These are phyloP conservation scores for Scaptomyza graminum DNA, from an alignment of 1,140 invertebrate species.

Conservation along the genomic window DNA sequence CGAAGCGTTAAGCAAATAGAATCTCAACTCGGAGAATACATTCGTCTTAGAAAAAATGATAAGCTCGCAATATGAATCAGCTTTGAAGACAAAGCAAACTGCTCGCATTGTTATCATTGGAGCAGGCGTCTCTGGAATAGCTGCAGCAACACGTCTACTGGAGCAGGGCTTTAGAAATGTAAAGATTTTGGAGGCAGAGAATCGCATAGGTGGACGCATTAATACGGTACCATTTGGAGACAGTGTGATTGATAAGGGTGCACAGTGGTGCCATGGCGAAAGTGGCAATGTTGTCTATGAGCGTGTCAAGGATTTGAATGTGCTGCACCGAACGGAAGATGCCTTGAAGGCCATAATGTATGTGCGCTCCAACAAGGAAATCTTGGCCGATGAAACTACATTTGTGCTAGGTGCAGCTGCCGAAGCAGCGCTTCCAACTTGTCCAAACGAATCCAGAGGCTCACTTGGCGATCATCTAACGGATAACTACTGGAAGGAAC, in stretches of 20 bases:
- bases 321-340: slow-evolving; percentile 82
- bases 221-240: slow-evolving; percentile 86
- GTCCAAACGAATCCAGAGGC: slow-evolving; percentile 57
- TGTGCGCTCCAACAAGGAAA: slow-evolving; percentile 77
- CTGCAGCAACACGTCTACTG: slow-evolving; percentile 85
- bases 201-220: slow-evolving; percentile 89
- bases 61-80: background rate
- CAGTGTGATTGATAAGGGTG: slow-evolving; percentile 91
- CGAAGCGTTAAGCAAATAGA: background rate
- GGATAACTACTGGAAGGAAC: slow-evolving; percentile 64
- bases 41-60: background rate
- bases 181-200: slow-evolving; percentile 87
- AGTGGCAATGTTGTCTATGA: slow-evolving; percentile 88
- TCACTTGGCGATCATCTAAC: slow-evolving; percentile 84
- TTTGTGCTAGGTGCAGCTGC: slow-evolving; percentile 34
- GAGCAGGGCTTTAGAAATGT: slow-evolving; percentile 85
- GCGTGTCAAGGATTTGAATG: slow-evolving; percentile 85
- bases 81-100: slow-evolving; percentile 46
- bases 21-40: background rate
- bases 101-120: slow-evolving; percentile 85
- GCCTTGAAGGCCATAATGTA: slow-evolving; percentile 61
- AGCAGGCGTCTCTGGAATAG: slow-evolving; percentile 86
- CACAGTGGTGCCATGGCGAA: slow-evolving; percentile 92
- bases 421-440: slow-evolving; percentile 20
- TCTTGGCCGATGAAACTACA: slow-evolving; percentile 61